Percentiles rank a stretch among this genome's conserved stretches.
Evolutionary conservation across 2,888 invertebrate species (phyloP).

Genomic region (Gnatocerus cornutus): DNA sequence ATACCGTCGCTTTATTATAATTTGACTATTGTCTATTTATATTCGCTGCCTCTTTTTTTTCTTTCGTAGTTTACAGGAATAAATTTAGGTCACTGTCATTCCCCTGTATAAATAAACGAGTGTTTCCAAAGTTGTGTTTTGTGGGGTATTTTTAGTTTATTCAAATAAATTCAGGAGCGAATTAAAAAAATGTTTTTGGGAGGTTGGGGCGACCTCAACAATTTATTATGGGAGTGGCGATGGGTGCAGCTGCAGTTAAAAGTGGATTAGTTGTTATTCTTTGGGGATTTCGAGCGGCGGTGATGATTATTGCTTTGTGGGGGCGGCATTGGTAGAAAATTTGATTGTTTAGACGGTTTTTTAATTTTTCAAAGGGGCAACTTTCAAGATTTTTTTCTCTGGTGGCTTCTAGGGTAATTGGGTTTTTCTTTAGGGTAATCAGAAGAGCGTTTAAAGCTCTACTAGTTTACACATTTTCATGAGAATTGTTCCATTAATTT

Average conservation of each 20-base stretch:
- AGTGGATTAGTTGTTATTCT: neutral
- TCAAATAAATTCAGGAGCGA: neutral
- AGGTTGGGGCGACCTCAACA: slow-evolving; percentile 3
- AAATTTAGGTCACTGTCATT: slow-evolving; percentile 36
- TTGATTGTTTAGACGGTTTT: no score
- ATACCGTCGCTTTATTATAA: neutral
- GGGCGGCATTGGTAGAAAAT: no score
- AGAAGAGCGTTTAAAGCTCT: no score
- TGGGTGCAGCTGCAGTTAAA: slow-evolving; percentile 2
- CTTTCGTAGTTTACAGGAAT: neutral
- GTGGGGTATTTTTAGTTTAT: slow-evolving; percentile 15
- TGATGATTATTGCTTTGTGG: no score
- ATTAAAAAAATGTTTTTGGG: slow-evolving; percentile 5
- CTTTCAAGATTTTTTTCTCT: no score
- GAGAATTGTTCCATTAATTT: no score
- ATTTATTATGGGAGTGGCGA: neutral
- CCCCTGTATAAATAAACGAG: slow-evolving; percentile 13
- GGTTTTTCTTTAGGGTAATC: no score
- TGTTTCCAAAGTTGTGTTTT: slow-evolving; percentile 23
- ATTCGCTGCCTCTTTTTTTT: neutral
- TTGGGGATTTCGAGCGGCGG: no score
- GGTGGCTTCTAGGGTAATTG: no score
- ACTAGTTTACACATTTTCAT: no score
- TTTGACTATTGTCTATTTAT: neutral
- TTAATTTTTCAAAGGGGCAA: no score